phyloP scores from a whole-genome alignment of 2,797 vertebrate genomes.

The Pseudomugil gertrudae region DNA sequence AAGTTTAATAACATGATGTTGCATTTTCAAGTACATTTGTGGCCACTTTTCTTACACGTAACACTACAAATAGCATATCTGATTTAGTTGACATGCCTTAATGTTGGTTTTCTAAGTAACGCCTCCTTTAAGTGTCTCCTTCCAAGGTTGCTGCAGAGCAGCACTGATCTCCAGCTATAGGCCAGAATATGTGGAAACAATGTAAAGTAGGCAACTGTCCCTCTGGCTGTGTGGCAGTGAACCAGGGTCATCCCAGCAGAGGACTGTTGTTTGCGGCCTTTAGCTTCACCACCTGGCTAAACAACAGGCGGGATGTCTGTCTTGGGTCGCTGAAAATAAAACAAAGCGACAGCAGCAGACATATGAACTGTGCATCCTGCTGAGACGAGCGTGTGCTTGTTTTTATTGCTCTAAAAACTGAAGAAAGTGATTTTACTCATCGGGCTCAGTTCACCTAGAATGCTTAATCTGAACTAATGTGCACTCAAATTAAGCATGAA shows the following conservation, averaged over 20 bases:
- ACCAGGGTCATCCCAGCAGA: constrained; percentile 45
- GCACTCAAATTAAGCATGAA: background rate
- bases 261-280: constrained; percentile 56
- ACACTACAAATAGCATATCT: no score
- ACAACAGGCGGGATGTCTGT: constrained; percentile 21
- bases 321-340: constrained; percentile 28
- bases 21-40: background rate
- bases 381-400: background rate
- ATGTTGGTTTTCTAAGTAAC: background rate
- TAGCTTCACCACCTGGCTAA: constrained; percentile 69
- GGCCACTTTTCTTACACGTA: background rate
- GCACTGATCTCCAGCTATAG: constrained; percentile 18
- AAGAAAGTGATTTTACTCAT: constrained; percentile 2
- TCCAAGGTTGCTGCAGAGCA: background rate
- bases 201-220: constrained; percentile 63
- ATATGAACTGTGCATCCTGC: background rate
- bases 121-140: background rate
- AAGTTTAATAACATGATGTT: background rate
- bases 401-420: constrained; percentile 1
- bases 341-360: constrained; percentile 21
- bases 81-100: background rate
- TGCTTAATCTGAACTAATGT: background rate
- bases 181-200: constrained; percentile 59
- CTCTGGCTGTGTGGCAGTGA: constrained; percentile 34
- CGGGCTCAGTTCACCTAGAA: background rate